Evolutionary conservation across 2,888 invertebrate genomes (phyloP), one percentile per base, ranked within the genome.

Genomic region (Peribatodes rhomboidaria): DNA sequence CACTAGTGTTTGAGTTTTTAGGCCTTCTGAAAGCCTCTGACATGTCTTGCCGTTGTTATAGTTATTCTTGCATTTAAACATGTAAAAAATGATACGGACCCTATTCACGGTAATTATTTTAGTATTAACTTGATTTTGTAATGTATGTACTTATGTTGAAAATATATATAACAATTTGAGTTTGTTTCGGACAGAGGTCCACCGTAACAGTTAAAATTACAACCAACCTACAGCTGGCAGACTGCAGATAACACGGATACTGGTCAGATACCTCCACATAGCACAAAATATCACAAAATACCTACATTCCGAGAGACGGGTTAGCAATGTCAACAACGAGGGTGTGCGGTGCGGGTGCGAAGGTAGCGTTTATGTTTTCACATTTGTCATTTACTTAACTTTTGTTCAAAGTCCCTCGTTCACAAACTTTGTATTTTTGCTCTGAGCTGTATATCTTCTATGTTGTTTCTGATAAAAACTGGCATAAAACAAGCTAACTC

Each of bases 321-420:
- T 52, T 37, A 46, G 53, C 46, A 39, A 39, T 18, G 60, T 55
- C 55, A 61, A 61, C 49, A 54, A 20, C 9, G 60, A 37, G 42
- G 61, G 42, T 33, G 52, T 27, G 16, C 35, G 14, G 52, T 27
- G 16, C 35, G 14, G 46, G 7, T n/a, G n/a, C n/a, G n/a, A n/a
- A n/a, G n/a, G n/a, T n/a, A 13, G 35, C 13, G 33, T 11, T 27
- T 27, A 39, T 37, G 37, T 13, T 18, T 10, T 20, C 6, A 52
- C 37, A 37, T 20, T 18, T 18, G 37, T n/a, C n/a, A 37, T 35
- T 10, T n/a, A 37, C 37, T 13, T 37, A n/a, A n/a, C 1, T 37
- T n/a, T n/a, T n/a, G n/a, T n/a, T n/a, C n/a, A n/a, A n/a, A n/a
- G n/a, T n/a, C n/a, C n/a, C n/a, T n/a, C n/a, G n/a, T n/a, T n/a